A percentile compares a stretch with the other conserved stretches of the same genome.
Conservation (phyloP, 2,797 vertebrate species). For the Girardinus metallicus region DNA sequence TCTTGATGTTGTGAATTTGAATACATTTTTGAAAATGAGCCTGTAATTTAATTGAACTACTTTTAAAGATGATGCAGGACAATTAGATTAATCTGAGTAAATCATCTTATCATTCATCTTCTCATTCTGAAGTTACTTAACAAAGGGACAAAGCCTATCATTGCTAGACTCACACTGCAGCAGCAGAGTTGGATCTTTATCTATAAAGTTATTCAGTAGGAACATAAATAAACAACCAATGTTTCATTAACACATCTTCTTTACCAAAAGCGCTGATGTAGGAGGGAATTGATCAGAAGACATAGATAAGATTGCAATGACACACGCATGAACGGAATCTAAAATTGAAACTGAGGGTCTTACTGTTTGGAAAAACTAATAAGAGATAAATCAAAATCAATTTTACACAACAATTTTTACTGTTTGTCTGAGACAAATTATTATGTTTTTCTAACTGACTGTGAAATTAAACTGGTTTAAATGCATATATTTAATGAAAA, state of each 20-base stretch:
- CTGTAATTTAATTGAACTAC: not conserved
- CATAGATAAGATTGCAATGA: not conserved
- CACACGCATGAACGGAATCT: not conserved
- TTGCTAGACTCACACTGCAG: not conserved
- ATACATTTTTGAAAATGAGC: not conserved
- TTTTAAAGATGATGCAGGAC: not conserved
- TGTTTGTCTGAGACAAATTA: slow-evolving; percentile 1
- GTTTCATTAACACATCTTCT: not conserved
- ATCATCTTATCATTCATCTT: not conserved
- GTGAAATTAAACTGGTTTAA: slow-evolving; percentile 30
- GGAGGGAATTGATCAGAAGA: not conserved
- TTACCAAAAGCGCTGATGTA: not conserved
- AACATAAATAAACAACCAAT: not conserved
- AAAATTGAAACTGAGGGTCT: not conserved
- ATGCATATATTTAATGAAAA: slow-evolving; percentile 52
- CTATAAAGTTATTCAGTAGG: not conserved
- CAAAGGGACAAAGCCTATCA: not conserved
- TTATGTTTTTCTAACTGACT: slow-evolving; percentile 5
- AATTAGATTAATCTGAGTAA: not conserved
- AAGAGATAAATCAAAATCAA: slow-evolving; percentile 10
- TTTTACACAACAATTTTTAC: not conserved
- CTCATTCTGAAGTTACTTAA: not conserved
- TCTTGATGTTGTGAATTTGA: not conserved
- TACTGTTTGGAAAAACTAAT: not conserved
- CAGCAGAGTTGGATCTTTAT: not conserved